These are phyloP conservation scores for Zaprionus taronus DNA, from an alignment of 1,140 invertebrate genomes.

Conservation along the genomic window DNA sequence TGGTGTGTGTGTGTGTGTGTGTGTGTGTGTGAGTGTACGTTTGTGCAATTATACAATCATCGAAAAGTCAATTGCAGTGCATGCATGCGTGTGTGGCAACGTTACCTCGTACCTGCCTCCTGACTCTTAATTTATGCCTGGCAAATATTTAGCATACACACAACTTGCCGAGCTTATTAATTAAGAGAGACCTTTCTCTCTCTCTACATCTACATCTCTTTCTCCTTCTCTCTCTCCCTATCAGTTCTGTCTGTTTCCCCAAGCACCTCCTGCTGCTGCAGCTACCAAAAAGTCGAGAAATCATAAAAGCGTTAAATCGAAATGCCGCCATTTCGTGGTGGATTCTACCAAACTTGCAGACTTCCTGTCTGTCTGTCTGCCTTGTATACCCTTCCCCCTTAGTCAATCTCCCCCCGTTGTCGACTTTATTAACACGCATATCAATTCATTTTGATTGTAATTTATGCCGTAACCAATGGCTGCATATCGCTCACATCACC, in stretches of 20 bases:
- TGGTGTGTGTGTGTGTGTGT: not conserved
- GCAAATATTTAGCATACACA: slow-evolving; percentile 79
- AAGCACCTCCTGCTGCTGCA: not conserved
- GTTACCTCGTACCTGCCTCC: slow-evolving; percentile 74
- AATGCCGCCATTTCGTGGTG: slow-evolving; percentile 76
- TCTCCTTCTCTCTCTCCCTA: not conserved
- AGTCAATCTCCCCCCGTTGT: not conserved
- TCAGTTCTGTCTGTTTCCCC: not conserved
- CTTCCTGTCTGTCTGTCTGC: slow-evolving; percentile 51
- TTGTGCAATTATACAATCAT: slow-evolving; percentile 73
- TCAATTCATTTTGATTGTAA: slow-evolving; percentile 83
- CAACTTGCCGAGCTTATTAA: slow-evolving; percentile 69
- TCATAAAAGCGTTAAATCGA: slow-evolving; percentile 82
- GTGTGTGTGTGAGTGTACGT: not conserved
- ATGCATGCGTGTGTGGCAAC: slow-evolving; percentile 48
- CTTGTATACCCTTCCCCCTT: not conserved
- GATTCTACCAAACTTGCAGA: slow-evolving; percentile 66
- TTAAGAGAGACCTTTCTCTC: slow-evolving; percentile 57
- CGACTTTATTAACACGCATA: slow-evolving; percentile 79
- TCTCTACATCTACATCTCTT: slow-evolving; percentile 17
- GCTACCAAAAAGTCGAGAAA: slow-evolving; percentile 65
- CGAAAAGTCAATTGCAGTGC: slow-evolving; percentile 48
- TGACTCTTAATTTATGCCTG: slow-evolving; percentile 67
- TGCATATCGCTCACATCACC: slow-evolving; percentile 78
- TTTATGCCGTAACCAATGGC: slow-evolving; percentile 79